Percentiles rank a stretch among this genome's conserved stretches.
phyloP scores from a whole-genome alignment of 2,888 invertebrate genomes.

The Folsomia manolachei region DNA sequence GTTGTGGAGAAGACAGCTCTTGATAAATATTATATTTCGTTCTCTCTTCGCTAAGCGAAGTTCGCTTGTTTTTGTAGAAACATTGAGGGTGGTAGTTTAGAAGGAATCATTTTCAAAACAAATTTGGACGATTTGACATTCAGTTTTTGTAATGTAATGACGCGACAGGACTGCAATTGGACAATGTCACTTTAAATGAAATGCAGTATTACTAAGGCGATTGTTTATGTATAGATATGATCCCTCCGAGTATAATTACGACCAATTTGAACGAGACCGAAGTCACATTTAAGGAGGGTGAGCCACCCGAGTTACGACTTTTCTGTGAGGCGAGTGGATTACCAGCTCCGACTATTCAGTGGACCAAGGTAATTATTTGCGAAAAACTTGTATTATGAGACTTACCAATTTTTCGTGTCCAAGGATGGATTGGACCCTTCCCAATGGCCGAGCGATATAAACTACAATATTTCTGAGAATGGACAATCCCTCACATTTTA shows the following conservation, averaged over 20 bases:
- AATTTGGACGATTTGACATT: too few relatives aligned
- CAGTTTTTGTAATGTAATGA: too few relatives aligned
- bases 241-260: slow-evolving; percentile 14
- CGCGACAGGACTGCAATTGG: too few relatives aligned
- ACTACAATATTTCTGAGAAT: slow-evolving; percentile 15
- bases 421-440: slow-evolving; percentile 9
- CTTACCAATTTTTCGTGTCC: background rate
- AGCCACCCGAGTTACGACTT: slow-evolving; percentile 32
- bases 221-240: slow-evolving; percentile 20
- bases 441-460: slow-evolving; percentile 32
- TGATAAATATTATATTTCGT: too few relatives aligned
- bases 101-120: too few relatives aligned
- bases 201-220: too few relatives aligned
- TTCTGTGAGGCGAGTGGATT: slow-evolving; percentile 52
- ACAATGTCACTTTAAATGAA: background rate
- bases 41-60: too few relatives aligned
- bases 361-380: slow-evolving; percentile 50
- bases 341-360: slow-evolving; percentile 49
- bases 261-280: slow-evolving; percentile 40
- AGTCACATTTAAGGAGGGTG: slow-evolving; percentile 35
- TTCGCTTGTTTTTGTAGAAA: too few relatives aligned
- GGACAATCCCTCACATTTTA: slow-evolving; percentile 17
- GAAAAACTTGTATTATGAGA: too few relatives aligned
- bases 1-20: too few relatives aligned
- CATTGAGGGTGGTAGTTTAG: too few relatives aligned